A percentile compares a stretch with the other conserved stretches of the same genome.
phyloP scores from a whole-genome alignment of 2,113 vertebrate species.

The Cairina moschata region DNA sequence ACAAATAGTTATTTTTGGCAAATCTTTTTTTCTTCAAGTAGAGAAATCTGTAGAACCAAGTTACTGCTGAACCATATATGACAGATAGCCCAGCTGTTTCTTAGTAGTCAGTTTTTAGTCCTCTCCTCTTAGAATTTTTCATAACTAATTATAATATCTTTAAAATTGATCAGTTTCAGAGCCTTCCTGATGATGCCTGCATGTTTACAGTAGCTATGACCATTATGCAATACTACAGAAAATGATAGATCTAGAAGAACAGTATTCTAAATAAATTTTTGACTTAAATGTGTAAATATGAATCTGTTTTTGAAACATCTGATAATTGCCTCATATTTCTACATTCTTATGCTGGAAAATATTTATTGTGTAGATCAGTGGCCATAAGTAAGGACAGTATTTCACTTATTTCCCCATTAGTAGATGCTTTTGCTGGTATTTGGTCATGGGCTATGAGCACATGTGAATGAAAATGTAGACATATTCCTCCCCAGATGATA shows the following conservation, averaged over 20 bases:
- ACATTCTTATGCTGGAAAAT: neutral
- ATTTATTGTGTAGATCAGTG: neutral
- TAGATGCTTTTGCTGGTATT: neutral
- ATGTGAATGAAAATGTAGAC: neutral
- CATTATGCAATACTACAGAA: neutral
- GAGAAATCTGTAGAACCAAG: neutral
- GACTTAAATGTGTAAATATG: neutral
- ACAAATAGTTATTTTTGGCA: neutral
- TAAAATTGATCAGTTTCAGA: neutral
- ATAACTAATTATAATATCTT: slow-evolving; percentile 34
- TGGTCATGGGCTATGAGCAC: neutral
- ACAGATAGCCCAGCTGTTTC: slow-evolving; percentile 11
- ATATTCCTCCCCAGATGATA: neutral
- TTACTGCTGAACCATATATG: neutral
- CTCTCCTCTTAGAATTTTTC: neutral
- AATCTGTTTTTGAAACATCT: neutral
- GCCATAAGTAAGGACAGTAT: neutral
- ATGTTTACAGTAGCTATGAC: neutral
- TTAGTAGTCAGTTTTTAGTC: neutral
- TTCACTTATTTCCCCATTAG: neutral
- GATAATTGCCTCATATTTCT: neutral
- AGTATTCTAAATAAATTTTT: neutral
- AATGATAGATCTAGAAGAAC: neutral
- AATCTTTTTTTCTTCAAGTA: neutral
- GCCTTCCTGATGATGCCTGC: neutral